Evolutionary conservation across 2,888 invertebrate genomes (phyloP).

Genomic region (Panopea generosa): DNA sequence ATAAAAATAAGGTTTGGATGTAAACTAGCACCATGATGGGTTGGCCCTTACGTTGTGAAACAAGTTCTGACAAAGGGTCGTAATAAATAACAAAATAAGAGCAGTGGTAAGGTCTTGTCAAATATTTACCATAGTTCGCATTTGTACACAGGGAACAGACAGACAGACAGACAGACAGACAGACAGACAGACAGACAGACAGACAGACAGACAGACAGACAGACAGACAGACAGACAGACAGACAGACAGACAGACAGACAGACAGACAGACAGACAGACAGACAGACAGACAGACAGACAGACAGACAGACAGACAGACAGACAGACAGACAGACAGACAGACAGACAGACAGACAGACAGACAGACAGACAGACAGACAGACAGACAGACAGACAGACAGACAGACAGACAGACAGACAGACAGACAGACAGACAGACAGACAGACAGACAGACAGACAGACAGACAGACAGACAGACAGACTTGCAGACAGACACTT

Average conservation of each 20-base stretch:
- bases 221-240: not conserved
- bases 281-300: slow-evolving; percentile 27
- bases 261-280: slow-evolving; percentile 22
- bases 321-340: slow-evolving; percentile 15
- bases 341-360: not conserved
- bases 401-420: slow-evolving; percentile 3
- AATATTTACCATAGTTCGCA: too few relatives aligned
- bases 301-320: slow-evolving; percentile 22
- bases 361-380: not conserved
- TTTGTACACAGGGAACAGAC: too few relatives aligned
- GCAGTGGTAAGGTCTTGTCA: too few relatives aligned
- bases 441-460: not conserved
- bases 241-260: slow-evolving; percentile 25
- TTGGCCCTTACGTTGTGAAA: too few relatives aligned
- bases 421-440: slow-evolving; percentile 3
- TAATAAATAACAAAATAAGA: too few relatives aligned
- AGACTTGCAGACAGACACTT: too few relatives aligned
- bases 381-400: slow-evolving; percentile 3
- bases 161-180: too few relatives aligned
- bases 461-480: slow-evolving; percentile 3
- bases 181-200: slow-evolving; percentile 18
- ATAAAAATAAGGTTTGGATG: too few relatives aligned
- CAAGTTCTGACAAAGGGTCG: too few relatives aligned
- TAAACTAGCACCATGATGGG: too few relatives aligned
- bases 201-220: slow-evolving; percentile 1